Conservation (phyloP, 2,113 vertebrate genomes). For the Gymnobelideus leadbeateri region DNA sequence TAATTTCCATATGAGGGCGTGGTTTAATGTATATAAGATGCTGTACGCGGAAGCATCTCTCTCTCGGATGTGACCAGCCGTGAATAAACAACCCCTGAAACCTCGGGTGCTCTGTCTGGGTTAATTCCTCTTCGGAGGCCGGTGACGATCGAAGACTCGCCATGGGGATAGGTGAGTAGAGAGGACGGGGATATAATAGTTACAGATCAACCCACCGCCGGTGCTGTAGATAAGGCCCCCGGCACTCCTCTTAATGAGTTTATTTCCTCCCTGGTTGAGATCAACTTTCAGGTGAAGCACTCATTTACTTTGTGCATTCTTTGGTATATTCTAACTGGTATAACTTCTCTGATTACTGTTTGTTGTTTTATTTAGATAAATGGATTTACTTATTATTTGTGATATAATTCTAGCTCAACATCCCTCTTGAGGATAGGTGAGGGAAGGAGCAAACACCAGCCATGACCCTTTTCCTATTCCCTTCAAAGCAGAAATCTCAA, state of each 20-base stretch:
- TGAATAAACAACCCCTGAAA: no score
- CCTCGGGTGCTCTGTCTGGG: no score
- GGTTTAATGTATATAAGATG: no score
- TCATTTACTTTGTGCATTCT: neutral
- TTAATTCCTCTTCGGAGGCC: no score
- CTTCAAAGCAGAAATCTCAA: neutral
- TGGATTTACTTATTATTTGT: neutral
- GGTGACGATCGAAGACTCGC: no score
- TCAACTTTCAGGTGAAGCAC: neutral
- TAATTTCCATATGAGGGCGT: no score
- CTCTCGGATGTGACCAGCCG: no score
- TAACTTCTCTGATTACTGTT: neutral
- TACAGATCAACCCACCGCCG: no score
- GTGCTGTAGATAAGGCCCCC: no score
- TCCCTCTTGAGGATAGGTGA: neutral
- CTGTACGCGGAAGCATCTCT: no score
- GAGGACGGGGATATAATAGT: no score
- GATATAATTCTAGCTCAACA: neutral
- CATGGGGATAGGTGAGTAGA: no score
- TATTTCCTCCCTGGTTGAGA: neutral
- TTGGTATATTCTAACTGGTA: neutral
- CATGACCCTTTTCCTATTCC: neutral
- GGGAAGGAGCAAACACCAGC: neutral
- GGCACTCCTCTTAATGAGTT: neutral
- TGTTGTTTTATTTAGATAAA: neutral